phyloP scores from a whole-genome alignment of 2,888 invertebrate genomes.

The Drosophila dives region DNA sequence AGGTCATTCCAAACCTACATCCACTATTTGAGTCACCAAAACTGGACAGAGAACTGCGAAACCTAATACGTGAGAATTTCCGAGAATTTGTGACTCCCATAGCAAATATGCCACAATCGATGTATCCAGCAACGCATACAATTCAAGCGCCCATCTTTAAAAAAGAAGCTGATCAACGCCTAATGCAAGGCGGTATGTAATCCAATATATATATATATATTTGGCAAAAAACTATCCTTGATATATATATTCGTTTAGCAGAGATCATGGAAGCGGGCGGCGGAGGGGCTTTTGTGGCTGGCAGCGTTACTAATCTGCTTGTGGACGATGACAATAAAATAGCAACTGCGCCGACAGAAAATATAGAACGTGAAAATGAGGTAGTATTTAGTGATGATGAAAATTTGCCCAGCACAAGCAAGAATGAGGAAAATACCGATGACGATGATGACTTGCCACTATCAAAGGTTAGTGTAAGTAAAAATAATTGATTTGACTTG shows the following conservation, averaged over 20 bases:
- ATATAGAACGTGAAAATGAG: slow-evolving; percentile 82
- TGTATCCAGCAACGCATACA: slow-evolving; percentile 69
- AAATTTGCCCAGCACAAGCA: slow-evolving; percentile 86
- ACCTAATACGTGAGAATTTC: slow-evolving; percentile 95
- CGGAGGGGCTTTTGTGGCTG: slow-evolving; percentile 27
- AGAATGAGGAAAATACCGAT: slow-evolving; percentile 84
- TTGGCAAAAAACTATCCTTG: neutral
- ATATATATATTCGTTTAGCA: slow-evolving; percentile 23
- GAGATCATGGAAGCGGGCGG: slow-evolving; percentile 52
- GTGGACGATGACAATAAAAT: slow-evolving; percentile 75
- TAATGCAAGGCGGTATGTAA: slow-evolving; percentile 54
- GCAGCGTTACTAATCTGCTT: slow-evolving; percentile 39
- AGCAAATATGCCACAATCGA: slow-evolving; percentile 60
- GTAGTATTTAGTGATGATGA: slow-evolving; percentile 84
- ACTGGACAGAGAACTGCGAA: slow-evolving; percentile 88
- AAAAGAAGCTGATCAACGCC: slow-evolving; percentile 80
- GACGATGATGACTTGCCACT: slow-evolving; percentile 90
- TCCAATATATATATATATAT: neutral
- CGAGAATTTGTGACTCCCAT: slow-evolving; percentile 89
- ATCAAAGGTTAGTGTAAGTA: slow-evolving; percentile 88
- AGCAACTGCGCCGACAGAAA: slow-evolving; percentile 61
- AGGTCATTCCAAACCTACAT: slow-evolving; percentile 88
- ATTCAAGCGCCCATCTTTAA: slow-evolving; percentile 78
- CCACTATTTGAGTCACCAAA: slow-evolving; percentile 87
- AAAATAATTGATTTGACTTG: no score